Evolutionary conservation across 2,113 vertebrate species (phyloP).

Genomic region (Poecilia latipinna): DNA sequence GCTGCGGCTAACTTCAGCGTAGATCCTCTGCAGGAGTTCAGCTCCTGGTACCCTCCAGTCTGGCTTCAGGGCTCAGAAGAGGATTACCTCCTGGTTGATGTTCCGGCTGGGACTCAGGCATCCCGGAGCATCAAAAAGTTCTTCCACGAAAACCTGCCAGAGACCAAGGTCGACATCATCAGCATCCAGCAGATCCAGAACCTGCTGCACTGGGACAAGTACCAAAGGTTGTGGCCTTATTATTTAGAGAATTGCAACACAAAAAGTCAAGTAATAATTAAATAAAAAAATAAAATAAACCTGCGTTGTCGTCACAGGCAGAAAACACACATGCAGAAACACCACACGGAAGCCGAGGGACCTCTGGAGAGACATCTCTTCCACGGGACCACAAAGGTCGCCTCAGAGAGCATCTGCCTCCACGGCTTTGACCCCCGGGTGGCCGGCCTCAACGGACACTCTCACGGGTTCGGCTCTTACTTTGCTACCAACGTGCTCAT

Average conservation of each 20-base stretch:
- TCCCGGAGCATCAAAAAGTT: constrained; percentile 28
- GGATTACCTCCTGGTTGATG: constrained; percentile 52
- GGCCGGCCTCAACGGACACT: constrained; percentile 52
- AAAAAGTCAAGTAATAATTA: no score
- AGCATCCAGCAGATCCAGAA: constrained; percentile 72
- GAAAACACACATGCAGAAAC: constrained; percentile 56
- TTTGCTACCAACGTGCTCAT: constrained; percentile 49
- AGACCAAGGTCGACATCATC: constrained; percentile 54
- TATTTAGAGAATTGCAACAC: neutral
- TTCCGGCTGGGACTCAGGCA: constrained; percentile 28
- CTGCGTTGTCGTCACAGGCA: constrained; percentile 38
- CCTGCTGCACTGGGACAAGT: constrained; percentile 73
- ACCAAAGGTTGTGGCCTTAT: constrained; percentile 56
- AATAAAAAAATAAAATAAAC: no score
- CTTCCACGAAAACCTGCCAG: constrained; percentile 52
- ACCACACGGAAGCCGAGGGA: neutral
- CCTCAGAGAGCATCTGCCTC: constrained; percentile 55
- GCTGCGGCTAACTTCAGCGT: constrained; percentile 40
- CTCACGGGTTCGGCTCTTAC: constrained; percentile 56
- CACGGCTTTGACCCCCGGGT: constrained; percentile 73
- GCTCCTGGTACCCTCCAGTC: constrained; percentile 67
- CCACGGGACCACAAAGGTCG: constrained; percentile 56
- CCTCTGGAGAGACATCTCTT: constrained; percentile 68
- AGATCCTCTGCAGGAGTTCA: constrained; percentile 65
- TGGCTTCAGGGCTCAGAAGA: constrained; percentile 40